Evolutionary conservation across 2,797 vertebrate species (phyloP).

Genomic region (Psittacula echo): DNA sequence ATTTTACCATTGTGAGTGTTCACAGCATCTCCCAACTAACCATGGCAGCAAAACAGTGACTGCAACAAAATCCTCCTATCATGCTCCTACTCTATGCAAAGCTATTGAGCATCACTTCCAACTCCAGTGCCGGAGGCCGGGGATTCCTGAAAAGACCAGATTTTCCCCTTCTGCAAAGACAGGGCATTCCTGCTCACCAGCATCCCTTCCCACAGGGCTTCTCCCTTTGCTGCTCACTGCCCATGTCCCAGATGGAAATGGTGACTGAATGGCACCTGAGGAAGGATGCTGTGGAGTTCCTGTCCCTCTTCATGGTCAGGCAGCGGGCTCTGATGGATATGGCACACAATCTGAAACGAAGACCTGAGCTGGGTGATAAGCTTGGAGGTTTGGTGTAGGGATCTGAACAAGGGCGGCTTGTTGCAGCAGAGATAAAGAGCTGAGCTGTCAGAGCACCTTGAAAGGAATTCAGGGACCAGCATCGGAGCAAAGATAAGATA

Average conservation of each 20-base stretch:
- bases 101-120: not conserved
- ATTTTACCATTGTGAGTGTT: not conserved
- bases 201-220: not conserved
- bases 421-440: not conserved
- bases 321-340: not conserved
- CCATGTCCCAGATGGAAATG: not conserved
- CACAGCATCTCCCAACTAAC: not conserved
- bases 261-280: not conserved
- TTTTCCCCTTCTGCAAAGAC: not conserved
- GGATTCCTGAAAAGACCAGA: constrained; percentile 18
- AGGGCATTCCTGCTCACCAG: not conserved
- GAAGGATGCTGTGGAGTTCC: not conserved
- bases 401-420: not conserved
- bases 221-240: not conserved
- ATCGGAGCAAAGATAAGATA: not conserved
- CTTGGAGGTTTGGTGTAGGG: not conserved
- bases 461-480: not conserved
- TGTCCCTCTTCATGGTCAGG: not conserved
- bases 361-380: not conserved
- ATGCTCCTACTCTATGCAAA: not conserved
- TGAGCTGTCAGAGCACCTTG: not conserved
- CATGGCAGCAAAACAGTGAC: not conserved
- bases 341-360: not conserved
- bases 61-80: not conserved
- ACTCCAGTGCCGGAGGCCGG: not conserved